Percentiles rank a stretch among this genome's conserved stretches.
These are phyloP conservation scores for Crambe crambe DNA, from an alignment of 37 sponge, comb jelly and placozoan species.

Conservation along the genomic window DNA sequence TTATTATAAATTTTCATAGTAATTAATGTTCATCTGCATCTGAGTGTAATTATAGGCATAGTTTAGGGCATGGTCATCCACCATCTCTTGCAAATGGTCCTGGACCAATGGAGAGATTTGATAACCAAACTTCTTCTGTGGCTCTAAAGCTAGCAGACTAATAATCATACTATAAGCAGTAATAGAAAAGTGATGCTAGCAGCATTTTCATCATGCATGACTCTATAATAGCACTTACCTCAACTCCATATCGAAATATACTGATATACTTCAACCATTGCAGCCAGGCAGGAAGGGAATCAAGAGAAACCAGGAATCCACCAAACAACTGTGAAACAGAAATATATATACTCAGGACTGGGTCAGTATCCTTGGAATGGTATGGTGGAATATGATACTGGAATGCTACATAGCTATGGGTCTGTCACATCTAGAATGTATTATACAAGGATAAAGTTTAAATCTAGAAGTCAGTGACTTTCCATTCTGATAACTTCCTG, in stretches of 20 bases:
- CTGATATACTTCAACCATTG: constrained; percentile 80
- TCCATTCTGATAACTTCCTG: too few species aligned
- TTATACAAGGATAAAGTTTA: too few species aligned
- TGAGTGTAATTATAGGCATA: neutral
- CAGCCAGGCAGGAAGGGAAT: constrained; percentile 60
- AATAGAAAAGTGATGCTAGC: neutral
- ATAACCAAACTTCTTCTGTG: too few species aligned
- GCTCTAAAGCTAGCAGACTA: neutral
- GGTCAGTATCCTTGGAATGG: neutral
- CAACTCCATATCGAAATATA: constrained; percentile 50
- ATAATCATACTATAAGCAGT: neutral
- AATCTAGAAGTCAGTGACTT: too few species aligned
- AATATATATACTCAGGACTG: neutral
- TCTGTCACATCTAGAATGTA: too few species aligned
- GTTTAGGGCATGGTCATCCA: neutral
- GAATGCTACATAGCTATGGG: too few species aligned
- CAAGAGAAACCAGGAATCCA: constrained; percentile 68
- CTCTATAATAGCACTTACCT: neutral
- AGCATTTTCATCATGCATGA: neutral
- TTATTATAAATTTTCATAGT: neutral
- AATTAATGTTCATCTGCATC: neutral
- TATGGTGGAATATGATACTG: too few species aligned
- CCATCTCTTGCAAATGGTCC: too few species aligned
- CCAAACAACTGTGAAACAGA: constrained; percentile 75
- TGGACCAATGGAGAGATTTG: too few species aligned